These are phyloP conservation scores for Torymus tubicola DNA, from an alignment of 2,888 invertebrate species.

Conservation along the genomic window DNA sequence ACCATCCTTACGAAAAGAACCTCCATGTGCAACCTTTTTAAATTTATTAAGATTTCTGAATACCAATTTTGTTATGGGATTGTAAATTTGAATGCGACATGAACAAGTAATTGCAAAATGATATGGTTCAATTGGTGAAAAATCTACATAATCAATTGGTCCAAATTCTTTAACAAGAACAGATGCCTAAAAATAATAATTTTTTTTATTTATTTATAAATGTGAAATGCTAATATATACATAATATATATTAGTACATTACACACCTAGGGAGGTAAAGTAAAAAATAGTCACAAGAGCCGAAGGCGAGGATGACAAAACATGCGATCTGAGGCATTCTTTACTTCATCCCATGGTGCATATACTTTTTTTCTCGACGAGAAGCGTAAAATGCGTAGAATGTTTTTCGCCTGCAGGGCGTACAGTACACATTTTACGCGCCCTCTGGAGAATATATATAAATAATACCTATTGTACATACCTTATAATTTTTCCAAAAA, in stretches of 20 bases:
- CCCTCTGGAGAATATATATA: neutral
- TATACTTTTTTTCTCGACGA: too few species aligned
- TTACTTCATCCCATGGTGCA: too few species aligned
- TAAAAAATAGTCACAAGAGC: neutral
- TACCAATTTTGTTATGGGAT: slow-evolving; percentile 89
- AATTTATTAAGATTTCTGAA: slow-evolving; percentile 90
- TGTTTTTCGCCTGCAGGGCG: too few species aligned
- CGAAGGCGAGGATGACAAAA: too few species aligned
- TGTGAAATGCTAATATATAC: neutral
- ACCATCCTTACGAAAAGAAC: slow-evolving; percentile 88
- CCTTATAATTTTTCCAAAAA: slow-evolving; percentile 94
- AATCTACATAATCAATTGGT: slow-evolving; percentile 92
- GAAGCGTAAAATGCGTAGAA: too few species aligned
- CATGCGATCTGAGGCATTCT: too few species aligned
- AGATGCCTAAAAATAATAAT: slow-evolving; percentile 69
- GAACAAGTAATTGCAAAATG: slow-evolving; percentile 96
- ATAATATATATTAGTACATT: neutral
- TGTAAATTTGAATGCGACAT: slow-evolving; percentile 90
- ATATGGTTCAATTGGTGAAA: slow-evolving; percentile 92
- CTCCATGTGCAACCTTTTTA: slow-evolving; percentile 91
- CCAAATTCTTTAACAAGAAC: slow-evolving; percentile 95
- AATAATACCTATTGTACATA: slow-evolving; percentile 73
- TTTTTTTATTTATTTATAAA: neutral
- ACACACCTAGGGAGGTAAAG: too few species aligned
- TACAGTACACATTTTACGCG: too few species aligned